Percentiles rank a stretch among this genome's conserved stretches.
Evolutionary conservation across 1,140 invertebrate genomes (phyloP).

Genomic region (Achroia grisella): DNA sequence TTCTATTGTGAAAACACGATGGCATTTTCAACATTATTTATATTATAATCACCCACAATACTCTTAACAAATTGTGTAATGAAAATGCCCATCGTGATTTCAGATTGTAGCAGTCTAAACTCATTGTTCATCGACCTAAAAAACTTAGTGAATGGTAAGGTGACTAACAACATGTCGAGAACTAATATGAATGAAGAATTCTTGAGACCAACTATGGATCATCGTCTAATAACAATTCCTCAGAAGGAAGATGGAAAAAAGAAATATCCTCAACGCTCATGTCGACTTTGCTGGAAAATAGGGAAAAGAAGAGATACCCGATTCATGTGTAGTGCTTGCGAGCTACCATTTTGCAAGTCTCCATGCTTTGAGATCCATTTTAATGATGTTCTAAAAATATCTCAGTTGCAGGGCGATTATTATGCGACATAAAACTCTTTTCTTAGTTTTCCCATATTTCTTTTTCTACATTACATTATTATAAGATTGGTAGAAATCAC

Average conservation of each 20-base stretch:
- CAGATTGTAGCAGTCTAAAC: constrained; percentile 62
- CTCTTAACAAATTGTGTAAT: constrained; percentile 21
- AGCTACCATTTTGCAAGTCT: constrained; percentile 67
- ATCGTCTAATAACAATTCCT: constrained; percentile 65
- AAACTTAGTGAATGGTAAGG: constrained; percentile 66
- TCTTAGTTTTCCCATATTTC: constrained; percentile 2
- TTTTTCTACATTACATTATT: background rate
- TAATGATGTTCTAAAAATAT: constrained; percentile 60
- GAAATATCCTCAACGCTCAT: constrained; percentile 70
- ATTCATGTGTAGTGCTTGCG: constrained; percentile 70
- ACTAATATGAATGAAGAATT: constrained; percentile 42
- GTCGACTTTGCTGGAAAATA: constrained; percentile 67
- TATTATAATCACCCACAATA: constrained; percentile 4
- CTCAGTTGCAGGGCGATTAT: constrained; percentile 62
- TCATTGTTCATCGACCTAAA: constrained; percentile 65
- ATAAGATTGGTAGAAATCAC: background rate
- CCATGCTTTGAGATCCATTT: constrained; percentile 70
- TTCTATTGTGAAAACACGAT: constrained; percentile 65
- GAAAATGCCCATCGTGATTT: constrained; percentile 72
- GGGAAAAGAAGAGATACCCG: constrained; percentile 65
- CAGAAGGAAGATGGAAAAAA: constrained; percentile 73
- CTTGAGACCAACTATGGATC: constrained; percentile 41
- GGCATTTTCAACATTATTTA: constrained; percentile 69
- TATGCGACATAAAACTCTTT: constrained; percentile 42
- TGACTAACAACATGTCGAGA: constrained; percentile 40